Evolutionary conservation across 64 coral and sea anemone species (phyloP), one percentile per base, ranked within the genome.

Genomic region (Hydrozoanthus tunicans): DNA sequence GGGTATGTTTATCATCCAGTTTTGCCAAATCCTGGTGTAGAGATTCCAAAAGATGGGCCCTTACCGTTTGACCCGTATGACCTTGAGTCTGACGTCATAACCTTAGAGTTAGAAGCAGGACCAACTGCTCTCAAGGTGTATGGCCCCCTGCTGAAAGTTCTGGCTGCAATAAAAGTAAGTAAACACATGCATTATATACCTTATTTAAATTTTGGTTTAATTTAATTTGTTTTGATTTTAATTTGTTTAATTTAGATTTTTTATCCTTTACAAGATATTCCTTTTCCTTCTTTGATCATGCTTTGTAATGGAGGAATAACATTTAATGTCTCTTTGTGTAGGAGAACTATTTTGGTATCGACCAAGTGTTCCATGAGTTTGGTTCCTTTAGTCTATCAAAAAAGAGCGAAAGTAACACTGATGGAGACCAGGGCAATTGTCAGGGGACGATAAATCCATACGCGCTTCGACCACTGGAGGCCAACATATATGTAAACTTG

Each of bases 261-360:
- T 43, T 43, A 43, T 43, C 32, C 32, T 43, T 43, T 43, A 43
- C 32, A 43, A 43, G 32, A 43, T 43, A 43, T 43, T 43, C 0
- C 32, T 43, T 43, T 43, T 43, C 32, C 32, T 43, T 43, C 0
- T 43, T 43, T 43, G 32, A 2, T 43, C 7, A 15, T 71, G 4
- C 3, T 76, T 76, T 11, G 27, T 51, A 76, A 52, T 51, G 12
- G 32, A 51, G 72, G 53, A 76, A 52, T 76, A 1, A 76, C 32
- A 76, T 4, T 10, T 52, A 53, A 53, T 10, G 43, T 52, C 27
- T 0, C 10, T 76, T 78, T 89, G 32, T 43, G 56, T 79, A 99
- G 97, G 97, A 99, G 70, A 99, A 99, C 58, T 99, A 99, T 81
- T 99, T 99, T 91, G 97, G 97, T 2, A 84, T 93, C 3, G 80